Base-by-base conservation (phyloP, 1,140 invertebrate species). In the Cyphomyrmex costatus region DNA sequence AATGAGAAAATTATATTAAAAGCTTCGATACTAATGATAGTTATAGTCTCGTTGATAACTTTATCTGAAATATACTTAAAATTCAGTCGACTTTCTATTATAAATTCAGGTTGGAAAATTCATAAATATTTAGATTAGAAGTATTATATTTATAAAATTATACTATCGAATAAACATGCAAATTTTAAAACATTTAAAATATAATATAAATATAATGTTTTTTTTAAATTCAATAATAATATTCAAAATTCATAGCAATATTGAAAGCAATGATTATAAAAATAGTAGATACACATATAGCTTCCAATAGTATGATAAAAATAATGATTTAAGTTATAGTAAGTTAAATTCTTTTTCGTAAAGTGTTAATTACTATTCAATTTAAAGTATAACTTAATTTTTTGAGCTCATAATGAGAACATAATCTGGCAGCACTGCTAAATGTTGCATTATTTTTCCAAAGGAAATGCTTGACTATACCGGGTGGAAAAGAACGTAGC, bases 361-460 rank as follows among this genome's bases (percentile, higher is more conserved):
- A 36, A 21, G n/a, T 19, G 61, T 58, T 33, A 70, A 80, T 19
- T 21, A n/a, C 19, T 27, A 42, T 70, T 53, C 30, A 36, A 33
- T 73, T 58, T 74, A 73, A 73, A 83, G 73, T 21, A 10, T 21
- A 53, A 60, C 58, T 82, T 82, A 46, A 73, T 73, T 14, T 73
- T 58, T 82, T 27, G 7, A 7, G n/a, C 0, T 83, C 36, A 71
- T 73, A 80, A 56, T 56, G 36, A 8, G 24, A 73, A 61, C 60
- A 74, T 53, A 60, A 83, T 60, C 14, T 14, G 36, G 4, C 30
- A 46, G 14, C 36, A 24, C 14, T 30, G 77, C n/a, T 51, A 12
- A 60, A 60, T 49, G 68, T 49, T 46, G 36, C 79, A 46, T 73
- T 73, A 83, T 74, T 83, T 83, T 83, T 83, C 53, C 19, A 12